A percentile compares a stretch with the other conserved stretches of the same genome.
Evolutionary conservation across 2,888 invertebrate species (phyloP).

Genomic region (Harpagoxenus sublaevis): DNA sequence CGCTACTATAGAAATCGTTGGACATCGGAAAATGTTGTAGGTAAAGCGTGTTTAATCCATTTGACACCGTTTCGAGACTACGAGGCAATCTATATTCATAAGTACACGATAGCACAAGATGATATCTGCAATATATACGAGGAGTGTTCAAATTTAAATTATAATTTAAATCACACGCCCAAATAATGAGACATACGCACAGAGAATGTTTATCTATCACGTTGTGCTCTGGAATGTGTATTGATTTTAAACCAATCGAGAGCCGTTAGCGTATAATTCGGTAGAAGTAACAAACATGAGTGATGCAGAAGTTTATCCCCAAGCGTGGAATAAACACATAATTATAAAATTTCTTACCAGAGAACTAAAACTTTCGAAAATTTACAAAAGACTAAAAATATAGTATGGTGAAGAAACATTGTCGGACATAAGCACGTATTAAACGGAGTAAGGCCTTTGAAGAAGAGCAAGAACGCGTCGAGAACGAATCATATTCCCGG

Average conservation of each 20-base stretch:
- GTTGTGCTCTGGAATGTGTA: not conserved
- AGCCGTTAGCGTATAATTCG: not conserved
- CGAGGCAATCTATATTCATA: not conserved
- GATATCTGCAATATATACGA: not conserved
- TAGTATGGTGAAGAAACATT: not conserved
- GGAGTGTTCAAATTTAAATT: not conserved
- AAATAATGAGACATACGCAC: not conserved
- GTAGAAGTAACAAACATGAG: not conserved
- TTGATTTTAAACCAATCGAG: not conserved
- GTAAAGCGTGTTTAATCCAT: not conserved
- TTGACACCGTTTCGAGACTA: not conserved
- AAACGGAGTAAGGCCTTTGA: not conserved
- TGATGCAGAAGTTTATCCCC: not conserved
- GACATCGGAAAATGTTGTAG: not conserved
- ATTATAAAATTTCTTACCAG: not conserved
- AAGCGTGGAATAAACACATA: not conserved
- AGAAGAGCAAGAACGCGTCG: not conserved
- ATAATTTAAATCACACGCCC: not conserved
- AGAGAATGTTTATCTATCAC: not conserved
- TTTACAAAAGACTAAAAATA: too few relatives aligned
- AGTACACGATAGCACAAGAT: not conserved
- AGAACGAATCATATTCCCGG: not conserved
- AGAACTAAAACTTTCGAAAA: not conserved
- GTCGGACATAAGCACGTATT: not conserved
- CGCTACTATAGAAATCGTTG: not conserved